Evolutionary conservation across 2,888 invertebrate genomes (phyloP).

Genomic region (Odontomyia ornata): DNA sequence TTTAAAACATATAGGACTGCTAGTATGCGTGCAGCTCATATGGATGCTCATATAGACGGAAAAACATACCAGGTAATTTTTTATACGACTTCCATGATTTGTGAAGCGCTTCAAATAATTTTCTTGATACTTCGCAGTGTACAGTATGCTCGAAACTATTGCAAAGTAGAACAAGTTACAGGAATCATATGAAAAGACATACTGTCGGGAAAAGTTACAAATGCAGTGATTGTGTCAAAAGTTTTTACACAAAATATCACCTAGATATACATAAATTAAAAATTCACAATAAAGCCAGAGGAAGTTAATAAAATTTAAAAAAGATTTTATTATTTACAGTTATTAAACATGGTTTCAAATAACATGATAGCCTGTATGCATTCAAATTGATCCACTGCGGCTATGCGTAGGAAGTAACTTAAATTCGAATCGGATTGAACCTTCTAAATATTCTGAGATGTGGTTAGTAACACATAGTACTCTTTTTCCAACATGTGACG

Average conservation of each 20-base stretch:
- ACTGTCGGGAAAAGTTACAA: slow-evolving; percentile 43
- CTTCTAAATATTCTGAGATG: no score
- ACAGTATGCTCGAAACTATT: slow-evolving; percentile 44
- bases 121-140: slow-evolving; percentile 35
- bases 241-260: slow-evolving; percentile 49
- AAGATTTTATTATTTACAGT: no score
- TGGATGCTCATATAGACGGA: slow-evolving; percentile 81
- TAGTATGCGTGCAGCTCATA: slow-evolving; percentile 95
- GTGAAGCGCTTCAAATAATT: no score
- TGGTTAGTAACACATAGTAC: no score
- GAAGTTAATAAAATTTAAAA: no score
- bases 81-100: neutral
- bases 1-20: slow-evolving; percentile 94
- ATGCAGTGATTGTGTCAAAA: slow-evolving; percentile 40
- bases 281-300: slow-evolving; percentile 44
- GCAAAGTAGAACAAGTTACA: slow-evolving; percentile 45
- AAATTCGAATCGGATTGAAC: no score
- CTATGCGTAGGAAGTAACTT: no score
- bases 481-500: no score
- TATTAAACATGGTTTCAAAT: no score
- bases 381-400: no score
- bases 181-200: slow-evolving; percentile 47
- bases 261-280: slow-evolving; percentile 46
- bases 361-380: no score
- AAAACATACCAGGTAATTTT: slow-evolving; percentile 46